These are phyloP conservation scores for Meliscaeva auricollis DNA, from an alignment of 2,888 invertebrate genomes.

Conservation along the genomic window DNA sequence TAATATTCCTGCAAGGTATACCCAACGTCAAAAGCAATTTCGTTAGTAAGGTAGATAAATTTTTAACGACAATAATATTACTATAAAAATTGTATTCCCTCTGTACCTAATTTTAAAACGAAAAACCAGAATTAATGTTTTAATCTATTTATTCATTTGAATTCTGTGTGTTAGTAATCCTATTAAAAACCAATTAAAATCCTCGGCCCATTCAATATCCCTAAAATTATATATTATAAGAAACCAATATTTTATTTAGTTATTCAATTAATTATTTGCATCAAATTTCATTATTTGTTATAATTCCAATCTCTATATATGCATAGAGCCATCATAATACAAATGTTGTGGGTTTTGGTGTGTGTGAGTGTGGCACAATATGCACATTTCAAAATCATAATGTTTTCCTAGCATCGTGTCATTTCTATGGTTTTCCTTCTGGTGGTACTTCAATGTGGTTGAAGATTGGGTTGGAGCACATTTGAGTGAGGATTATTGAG, in stretches of 20 bases:
- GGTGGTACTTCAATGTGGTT: slow-evolving; percentile 6
- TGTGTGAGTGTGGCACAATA: slow-evolving; percentile 24
- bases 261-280: slow-evolving; percentile 44
- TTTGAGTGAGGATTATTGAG: slow-evolving; percentile 20
- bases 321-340: neutral
- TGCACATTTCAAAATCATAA: slow-evolving; percentile 45
- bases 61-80: too few relatives aligned
- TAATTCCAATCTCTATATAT: neutral
- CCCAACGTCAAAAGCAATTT: too few relatives aligned
- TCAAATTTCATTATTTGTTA: slow-evolving; percentile 17
- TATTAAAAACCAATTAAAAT: slow-evolving; percentile 21
- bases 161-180: neutral
- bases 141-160: too few relatives aligned
- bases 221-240: neutral
- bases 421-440: slow-evolving; percentile 35
- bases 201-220: neutral
- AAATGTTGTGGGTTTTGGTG: slow-evolving; percentile 27
- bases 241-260: slow-evolving; percentile 18
- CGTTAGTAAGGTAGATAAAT: too few relatives aligned
- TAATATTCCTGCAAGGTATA: too few relatives aligned
- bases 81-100: too few relatives aligned
- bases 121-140: too few relatives aligned
- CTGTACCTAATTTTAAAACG: too few relatives aligned
- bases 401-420: slow-evolving; percentile 27
- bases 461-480: neutral